phyloP scores from a whole-genome alignment of 2,888 invertebrate genomes.

The Athripsodes cinereus region DNA sequence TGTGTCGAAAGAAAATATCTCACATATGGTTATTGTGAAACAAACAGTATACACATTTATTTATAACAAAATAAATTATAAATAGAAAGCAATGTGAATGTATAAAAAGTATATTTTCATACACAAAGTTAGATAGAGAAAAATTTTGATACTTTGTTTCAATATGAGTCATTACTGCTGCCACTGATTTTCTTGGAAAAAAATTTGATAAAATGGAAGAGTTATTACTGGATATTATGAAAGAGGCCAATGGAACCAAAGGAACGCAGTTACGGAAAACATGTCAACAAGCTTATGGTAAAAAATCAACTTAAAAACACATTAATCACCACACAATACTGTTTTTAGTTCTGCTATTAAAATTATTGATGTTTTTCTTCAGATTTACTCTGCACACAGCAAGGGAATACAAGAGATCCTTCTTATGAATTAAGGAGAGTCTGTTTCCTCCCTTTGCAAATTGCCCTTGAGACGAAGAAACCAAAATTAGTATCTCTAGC shows the following conservation, averaged over 20 bases:
- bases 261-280: slow-evolving; percentile 68
- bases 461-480: slow-evolving; percentile 81
- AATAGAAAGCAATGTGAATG: too few species aligned
- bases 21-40: not conserved
- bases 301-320: slow-evolving; percentile 29
- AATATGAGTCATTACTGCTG: not conserved
- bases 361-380: slow-evolving; percentile 22
- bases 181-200: not conserved
- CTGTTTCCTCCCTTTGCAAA: slow-evolving; percentile 79
- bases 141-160: not conserved
- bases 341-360: not conserved
- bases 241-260: slow-evolving; percentile 78
- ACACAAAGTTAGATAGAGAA: not conserved
- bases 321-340: not conserved
- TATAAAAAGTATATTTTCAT: too few species aligned
- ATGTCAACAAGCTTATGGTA: slow-evolving; percentile 84
- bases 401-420: slow-evolving; percentile 69
- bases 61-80: too few species aligned
- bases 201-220: slow-evolving; percentile 65
- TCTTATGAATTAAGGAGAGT: slow-evolving; percentile 78
- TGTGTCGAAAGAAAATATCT: slow-evolving; percentile 10
- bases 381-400: slow-evolving; percentile 80
- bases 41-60: not conserved
- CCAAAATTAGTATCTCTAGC: slow-evolving; percentile 79
- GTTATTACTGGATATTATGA: slow-evolving; percentile 74